phyloP scores from a whole-genome alignment of 2,888 invertebrate species.

The Drosophila peninsularis region DNA sequence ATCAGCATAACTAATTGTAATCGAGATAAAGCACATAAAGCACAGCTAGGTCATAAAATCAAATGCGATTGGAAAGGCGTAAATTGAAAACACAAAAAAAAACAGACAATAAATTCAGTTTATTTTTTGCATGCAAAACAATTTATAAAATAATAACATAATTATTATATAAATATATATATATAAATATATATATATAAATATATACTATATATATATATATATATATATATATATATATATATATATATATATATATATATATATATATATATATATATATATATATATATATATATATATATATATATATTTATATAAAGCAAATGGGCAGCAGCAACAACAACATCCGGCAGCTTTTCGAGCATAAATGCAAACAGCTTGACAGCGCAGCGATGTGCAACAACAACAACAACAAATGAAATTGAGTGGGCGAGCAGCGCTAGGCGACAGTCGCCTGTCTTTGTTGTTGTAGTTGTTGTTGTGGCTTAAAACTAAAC shows the following conservation, averaged over 20 bases:
- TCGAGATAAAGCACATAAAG: slow-evolving; percentile 60
- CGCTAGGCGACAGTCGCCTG: slow-evolving; percentile 56
- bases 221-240: not conserved
- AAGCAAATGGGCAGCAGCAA: slow-evolving; percentile 43
- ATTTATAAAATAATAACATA: slow-evolving; percentile 32
- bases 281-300: not conserved
- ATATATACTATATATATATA: no score
- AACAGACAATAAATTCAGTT: slow-evolving; percentile 1
- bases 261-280: not conserved
- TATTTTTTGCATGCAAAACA: slow-evolving; percentile 24
- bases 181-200: slow-evolving; percentile 8
- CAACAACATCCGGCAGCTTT: slow-evolving; percentile 71
- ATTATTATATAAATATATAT: slow-evolving; percentile 22
- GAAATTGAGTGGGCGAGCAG: slow-evolving; percentile 67
- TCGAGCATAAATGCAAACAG: slow-evolving; percentile 60
- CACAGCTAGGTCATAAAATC: slow-evolving; percentile 53
- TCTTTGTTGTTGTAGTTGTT: slow-evolving; percentile 19
- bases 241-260: slow-evolving; percentile 13
- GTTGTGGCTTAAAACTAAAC: slow-evolving; percentile 48
- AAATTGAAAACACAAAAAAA: slow-evolving; percentile 50
- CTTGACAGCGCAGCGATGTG: slow-evolving; percentile 62
- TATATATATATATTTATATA: slow-evolving; percentile 10
- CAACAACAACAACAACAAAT: slow-evolving; percentile 43
- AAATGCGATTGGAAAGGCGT: slow-evolving; percentile 62
- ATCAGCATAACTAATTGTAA: slow-evolving; percentile 73